These are phyloP conservation scores for Anas capensis DNA, from an alignment of 2,797 vertebrate species.

Conservation along the genomic window DNA sequence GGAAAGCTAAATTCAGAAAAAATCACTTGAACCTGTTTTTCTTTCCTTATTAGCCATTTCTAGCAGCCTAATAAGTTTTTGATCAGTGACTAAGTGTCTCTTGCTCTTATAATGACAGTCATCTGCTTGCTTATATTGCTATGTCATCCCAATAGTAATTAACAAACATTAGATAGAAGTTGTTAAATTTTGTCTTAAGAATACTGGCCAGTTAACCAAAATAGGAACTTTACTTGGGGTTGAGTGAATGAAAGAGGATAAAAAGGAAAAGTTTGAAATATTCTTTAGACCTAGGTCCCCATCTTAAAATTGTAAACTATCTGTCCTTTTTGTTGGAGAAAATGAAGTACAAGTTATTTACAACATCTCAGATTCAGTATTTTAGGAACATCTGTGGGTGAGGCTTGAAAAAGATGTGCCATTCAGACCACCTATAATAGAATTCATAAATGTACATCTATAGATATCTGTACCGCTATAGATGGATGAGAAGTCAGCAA, in stretches of 20 bases:
- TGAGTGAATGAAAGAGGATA: neutral
- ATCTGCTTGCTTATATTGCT: neutral
- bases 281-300: neutral
- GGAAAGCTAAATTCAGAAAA: constrained; percentile 2
- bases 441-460: neutral
- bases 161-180: neutral
- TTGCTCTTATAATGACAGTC: neutral
- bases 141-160: neutral
- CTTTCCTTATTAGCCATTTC: neutral
- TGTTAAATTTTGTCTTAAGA: neutral
- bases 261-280: neutral
- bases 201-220: neutral
- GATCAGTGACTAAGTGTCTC: neutral
- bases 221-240: neutral
- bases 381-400: neutral
- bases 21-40: neutral
- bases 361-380: neutral
- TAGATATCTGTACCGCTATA: neutral
- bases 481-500: neutral
- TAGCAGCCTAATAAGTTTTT: neutral
- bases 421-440: neutral
- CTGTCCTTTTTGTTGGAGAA: neutral
- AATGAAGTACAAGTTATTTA: neutral
- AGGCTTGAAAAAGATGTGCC: neutral
- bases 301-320: neutral